phyloP scores from a whole-genome alignment of 2,113 vertebrate genomes.

The Phylloscopus trochilus region DNA sequence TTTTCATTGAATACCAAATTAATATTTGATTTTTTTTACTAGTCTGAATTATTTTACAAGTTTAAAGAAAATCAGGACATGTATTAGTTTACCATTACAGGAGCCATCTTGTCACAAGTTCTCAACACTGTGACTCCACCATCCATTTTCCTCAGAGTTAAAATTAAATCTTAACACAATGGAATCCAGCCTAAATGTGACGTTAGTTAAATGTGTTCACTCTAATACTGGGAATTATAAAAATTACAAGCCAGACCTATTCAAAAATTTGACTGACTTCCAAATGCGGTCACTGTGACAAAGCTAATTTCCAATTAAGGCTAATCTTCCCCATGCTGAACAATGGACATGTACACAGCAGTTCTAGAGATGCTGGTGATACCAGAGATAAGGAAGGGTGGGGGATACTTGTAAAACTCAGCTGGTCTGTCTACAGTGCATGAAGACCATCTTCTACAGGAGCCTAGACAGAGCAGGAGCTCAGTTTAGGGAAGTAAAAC shows the following conservation, averaged over 20 bases:
- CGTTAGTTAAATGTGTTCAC: not conserved
- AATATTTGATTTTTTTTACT: not conserved
- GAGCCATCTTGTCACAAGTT: not conserved
- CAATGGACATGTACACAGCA: not conserved
- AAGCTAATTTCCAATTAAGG: not conserved
- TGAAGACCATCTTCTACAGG: not conserved
- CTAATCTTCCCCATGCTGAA: not conserved
- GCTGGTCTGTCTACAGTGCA: not conserved
- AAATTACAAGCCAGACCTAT: constrained; percentile 27
- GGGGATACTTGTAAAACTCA: not conserved
- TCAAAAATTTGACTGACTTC: constrained; percentile 11
- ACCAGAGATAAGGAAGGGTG: not conserved
- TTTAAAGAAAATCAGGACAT: not conserved
- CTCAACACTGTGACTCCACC: not conserved
- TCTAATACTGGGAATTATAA: not conserved
- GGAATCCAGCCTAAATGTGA: constrained; percentile 7
- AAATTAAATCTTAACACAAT: constrained; percentile 35
- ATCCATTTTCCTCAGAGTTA: constrained; percentile 19
- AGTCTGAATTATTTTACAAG: not conserved
- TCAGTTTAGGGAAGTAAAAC: not conserved
- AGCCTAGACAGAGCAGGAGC: not conserved
- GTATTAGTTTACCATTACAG: not conserved
- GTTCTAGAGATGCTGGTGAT: not conserved
- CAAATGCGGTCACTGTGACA: constrained; percentile 40
- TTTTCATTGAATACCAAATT: not conserved